A percentile compares a stretch with the other conserved stretches of the same genome.
Conservation (phyloP, 2,113 vertebrate species). For the Poecile atricapillus region DNA sequence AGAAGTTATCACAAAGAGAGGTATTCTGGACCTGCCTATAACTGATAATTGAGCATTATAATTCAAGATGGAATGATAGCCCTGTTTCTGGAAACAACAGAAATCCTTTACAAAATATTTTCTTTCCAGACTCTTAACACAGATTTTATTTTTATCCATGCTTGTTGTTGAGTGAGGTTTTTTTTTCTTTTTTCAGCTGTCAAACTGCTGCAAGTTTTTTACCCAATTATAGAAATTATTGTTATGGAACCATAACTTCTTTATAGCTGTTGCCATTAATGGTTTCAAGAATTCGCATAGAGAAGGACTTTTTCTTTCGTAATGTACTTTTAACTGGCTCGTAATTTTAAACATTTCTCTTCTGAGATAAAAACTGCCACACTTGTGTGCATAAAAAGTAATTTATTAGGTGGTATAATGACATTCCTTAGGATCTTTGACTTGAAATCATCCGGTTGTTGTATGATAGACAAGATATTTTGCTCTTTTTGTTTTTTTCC, state of each 20-base stretch:
- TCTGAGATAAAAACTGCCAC: not conserved
- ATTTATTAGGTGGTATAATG: not conserved
- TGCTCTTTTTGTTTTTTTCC: not conserved
- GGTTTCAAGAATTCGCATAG: not conserved
- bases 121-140: not conserved
- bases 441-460: not conserved
- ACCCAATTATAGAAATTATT: not conserved
- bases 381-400: not conserved
- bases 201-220: not conserved
- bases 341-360: constrained; percentile 9
- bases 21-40: constrained; percentile 60
- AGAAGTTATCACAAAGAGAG: constrained; percentile 97
- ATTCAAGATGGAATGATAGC: not conserved
- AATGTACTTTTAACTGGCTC: not conserved
- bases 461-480: not conserved
- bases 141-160: constrained; percentile 16
- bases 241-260: not conserved
- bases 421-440: not conserved
- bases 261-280: not conserved
- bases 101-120: not conserved
- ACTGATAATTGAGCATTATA: not conserved
- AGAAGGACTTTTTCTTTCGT: not conserved
- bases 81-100: not conserved
- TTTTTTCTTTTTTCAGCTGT: not conserved
- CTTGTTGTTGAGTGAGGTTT: not conserved